These are phyloP conservation scores for Chydorus sphaericus DNA, from an alignment of 2,888 invertebrate genomes.

Conservation along the genomic window DNA sequence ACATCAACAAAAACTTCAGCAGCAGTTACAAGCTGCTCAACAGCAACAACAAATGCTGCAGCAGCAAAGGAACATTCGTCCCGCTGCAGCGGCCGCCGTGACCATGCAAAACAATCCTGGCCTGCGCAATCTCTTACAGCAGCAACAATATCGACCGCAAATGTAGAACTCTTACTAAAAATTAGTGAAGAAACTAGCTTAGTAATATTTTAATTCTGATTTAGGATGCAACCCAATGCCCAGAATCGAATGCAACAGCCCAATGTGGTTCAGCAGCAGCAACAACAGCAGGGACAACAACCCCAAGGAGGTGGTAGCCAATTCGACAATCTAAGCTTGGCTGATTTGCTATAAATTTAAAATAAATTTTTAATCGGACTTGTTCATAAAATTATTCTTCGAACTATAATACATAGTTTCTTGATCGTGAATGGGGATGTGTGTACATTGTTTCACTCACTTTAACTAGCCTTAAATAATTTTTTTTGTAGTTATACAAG, in stretches of 20 bases:
- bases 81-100: neutral
- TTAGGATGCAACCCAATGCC: neutral
- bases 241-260: slow-evolving; percentile 2
- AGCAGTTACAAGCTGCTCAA: neutral
- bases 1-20: slow-evolving; percentile 14
- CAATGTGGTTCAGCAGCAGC: neutral
- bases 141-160: neutral
- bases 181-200: neutral
- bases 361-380: neutral
- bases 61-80: slow-evolving; percentile 9
- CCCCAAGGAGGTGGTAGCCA: neutral
- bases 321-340: slow-evolving; percentile 7
- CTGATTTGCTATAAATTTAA: slow-evolving; percentile 4
- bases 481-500: no score
- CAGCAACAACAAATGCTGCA: no score
- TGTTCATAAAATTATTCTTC: neutral
- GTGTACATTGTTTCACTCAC: no score
- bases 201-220: neutral
- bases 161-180: neutral
- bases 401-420: no score
- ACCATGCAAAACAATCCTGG: neutral
- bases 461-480: no score
- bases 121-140: neutral
- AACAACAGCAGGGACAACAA: neutral
- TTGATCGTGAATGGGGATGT: no score